Base-by-base conservation (phyloP, 64 coral and sea anemone species). In the Actinia equina region DNA sequence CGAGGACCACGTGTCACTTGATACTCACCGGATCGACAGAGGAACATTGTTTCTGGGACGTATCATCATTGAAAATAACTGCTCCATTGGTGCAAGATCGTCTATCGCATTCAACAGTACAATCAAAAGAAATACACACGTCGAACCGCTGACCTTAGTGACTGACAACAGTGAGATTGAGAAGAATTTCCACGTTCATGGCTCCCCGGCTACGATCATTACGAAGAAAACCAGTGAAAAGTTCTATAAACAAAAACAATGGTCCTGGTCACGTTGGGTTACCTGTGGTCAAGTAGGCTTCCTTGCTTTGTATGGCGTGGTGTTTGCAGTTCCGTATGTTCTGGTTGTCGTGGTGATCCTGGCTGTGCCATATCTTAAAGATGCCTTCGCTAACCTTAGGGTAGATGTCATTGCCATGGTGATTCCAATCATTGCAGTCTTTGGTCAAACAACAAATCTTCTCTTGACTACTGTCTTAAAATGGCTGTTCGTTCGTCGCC, bases 121-220 rank as follows among this genome's bases (percentile, higher is more conserved):
- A 13, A 80, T 80, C 27, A 80, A 14, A 45, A 52, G 20, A 26
- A 80, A 80, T 37, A 17, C 42, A 17, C 41, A 9, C 77, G 77
- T 80, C 3, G 77, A 80, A 22, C 77, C 77, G 14, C 77, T 80
- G 77, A 80, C 77, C 41, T 14, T 80, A 44, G 77, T 80, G 49
- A 19, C 77, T 16, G 77, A 80, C 19, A 80, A 80, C 77, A 80
- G 42, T 22, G 6, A 44, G 20, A 80, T 80, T 17, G 77, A 80
- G 13, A 3, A 43, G 49, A 80, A 80, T 80, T 80, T 41, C 6
- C 77, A 11, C 16, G 77, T 80, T 1, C 15, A 80, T 45, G 77
- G 77, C 17, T 80, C 77, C 16, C 77, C 77, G 6, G 27, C 77
- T 26, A 80, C 41, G 27, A 22, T 41, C 6, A 80, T 80, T 6